These are phyloP conservation scores for Candoia aspera DNA, from an alignment of 2,113 vertebrate genomes.

Conservation along the genomic window DNA sequence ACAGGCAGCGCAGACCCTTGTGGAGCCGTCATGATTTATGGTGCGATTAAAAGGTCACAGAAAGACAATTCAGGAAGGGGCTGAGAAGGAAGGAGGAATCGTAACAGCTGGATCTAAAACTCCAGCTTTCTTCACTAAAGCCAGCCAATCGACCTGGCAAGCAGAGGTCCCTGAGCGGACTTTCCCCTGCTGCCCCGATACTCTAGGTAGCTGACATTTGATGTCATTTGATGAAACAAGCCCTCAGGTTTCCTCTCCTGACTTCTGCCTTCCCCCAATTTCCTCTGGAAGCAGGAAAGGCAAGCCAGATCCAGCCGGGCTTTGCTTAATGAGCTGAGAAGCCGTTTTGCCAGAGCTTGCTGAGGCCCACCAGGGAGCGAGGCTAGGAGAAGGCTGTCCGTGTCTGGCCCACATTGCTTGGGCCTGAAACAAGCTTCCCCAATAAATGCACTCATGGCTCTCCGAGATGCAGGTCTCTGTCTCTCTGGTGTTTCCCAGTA, in stretches of 20 bases:
- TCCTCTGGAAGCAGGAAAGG: rapidly evolving
- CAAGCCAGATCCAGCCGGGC: rapidly evolving
- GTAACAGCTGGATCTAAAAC: conserved; percentile 43
- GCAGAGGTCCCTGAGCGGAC: conserved; percentile 21
- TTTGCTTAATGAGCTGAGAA: background rate
- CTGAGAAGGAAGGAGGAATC: conserved; percentile 19
- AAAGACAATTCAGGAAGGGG: conserved; percentile 13
- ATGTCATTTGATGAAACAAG: conserved; percentile 30
- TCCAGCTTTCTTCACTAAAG: conserved; percentile 44
- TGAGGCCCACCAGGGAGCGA: too few relatives aligned
- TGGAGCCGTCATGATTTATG: conserved; percentile 60
- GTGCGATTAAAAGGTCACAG: conserved; percentile 33
- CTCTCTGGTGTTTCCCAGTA: too few relatives aligned
- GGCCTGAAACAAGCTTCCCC: too few relatives aligned
- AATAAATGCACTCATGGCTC: too few relatives aligned
- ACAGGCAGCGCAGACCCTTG: background rate
- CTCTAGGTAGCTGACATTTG: background rate
- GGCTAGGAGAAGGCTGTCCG: too few relatives aligned
- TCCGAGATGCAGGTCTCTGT: too few relatives aligned
- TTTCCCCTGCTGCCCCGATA: background rate
- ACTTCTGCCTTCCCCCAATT: background rate
- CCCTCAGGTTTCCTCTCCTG: background rate
- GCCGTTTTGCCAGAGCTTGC: background rate
- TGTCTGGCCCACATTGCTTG: too few relatives aligned
- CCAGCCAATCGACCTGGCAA: conserved; percentile 46